Evolutionary conservation across 2,113 vertebrate species (phyloP).

Genomic region (Mellivora capensis): DNA sequence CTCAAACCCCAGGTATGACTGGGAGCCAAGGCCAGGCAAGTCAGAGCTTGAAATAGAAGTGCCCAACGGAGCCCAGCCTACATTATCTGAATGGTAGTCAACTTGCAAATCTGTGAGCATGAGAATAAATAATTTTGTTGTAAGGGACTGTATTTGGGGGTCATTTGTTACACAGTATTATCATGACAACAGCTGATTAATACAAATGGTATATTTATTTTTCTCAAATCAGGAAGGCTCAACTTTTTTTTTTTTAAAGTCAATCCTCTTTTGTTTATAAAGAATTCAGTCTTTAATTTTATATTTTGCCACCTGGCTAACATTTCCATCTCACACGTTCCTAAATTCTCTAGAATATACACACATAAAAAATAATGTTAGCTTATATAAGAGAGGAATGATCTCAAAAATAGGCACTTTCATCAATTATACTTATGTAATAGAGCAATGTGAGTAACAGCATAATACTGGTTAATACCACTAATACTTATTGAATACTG

Average conservation of each 20-base stretch:
- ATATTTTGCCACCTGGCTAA: background rate
- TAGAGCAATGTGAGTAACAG: background rate
- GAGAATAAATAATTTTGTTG: background rate
- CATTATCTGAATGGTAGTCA: background rate
- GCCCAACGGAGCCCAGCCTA: background rate
- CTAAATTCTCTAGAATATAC: background rate
- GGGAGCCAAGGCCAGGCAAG: background rate
- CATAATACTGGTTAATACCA: background rate
- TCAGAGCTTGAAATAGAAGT: background rate
- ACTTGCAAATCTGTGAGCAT: background rate
- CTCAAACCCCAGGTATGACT: background rate
- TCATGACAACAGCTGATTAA: background rate
- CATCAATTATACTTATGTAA: background rate
- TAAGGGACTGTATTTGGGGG: background rate
- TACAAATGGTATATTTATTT: background rate
- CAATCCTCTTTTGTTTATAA: background rate
- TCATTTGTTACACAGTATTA: background rate
- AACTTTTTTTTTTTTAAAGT: background rate
- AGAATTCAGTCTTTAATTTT: background rate
- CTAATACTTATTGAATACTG: background rate
- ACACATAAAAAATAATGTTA: slow-evolving; percentile 27
- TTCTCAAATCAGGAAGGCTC: background rate
- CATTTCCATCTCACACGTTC: background rate
- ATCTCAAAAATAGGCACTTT: background rate
- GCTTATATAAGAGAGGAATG: background rate